Conservation (phyloP, 2,888 invertebrate species). For the Zaprionus bogoriensis region DNA sequence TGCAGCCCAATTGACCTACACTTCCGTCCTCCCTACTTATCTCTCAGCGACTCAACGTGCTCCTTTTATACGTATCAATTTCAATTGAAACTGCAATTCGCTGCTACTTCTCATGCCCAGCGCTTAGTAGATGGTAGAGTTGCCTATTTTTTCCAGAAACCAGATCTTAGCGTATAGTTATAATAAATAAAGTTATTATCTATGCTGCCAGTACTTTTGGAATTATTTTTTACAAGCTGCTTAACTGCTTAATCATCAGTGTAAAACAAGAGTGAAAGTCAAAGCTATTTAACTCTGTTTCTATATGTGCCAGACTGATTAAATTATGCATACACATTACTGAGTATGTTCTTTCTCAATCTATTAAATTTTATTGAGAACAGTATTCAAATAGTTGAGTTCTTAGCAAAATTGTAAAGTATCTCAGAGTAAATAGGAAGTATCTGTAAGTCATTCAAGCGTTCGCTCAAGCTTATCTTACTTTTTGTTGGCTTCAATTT, state of each 20-base stretch:
- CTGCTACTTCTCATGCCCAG: constrained; percentile 10
- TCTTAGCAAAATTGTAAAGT: not conserved
- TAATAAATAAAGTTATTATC: no score
- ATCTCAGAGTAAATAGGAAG: not conserved
- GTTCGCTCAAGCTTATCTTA: not conserved
- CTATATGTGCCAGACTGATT: not conserved
- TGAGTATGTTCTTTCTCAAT: not conserved
- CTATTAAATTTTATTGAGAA: not conserved
- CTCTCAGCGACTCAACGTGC: constrained; percentile 2
- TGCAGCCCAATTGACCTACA: not conserved
- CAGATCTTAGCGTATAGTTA: no score
- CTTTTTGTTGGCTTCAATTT: constrained; percentile 9
- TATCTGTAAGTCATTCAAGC: no score
- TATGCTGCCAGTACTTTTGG: no score
- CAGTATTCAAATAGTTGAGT: not conserved
- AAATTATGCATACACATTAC: not conserved
- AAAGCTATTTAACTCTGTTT: not conserved
- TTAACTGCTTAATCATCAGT: no score
- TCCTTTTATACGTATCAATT: constrained; percentile 46
- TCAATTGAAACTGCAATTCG: constrained; percentile 36
- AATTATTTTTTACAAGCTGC: no score
- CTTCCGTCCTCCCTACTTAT: not conserved
- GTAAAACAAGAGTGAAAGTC: no score
- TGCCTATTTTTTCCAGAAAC: not conserved
- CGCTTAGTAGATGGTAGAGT: not conserved